Evolutionary conservation across 2,888 invertebrate species (phyloP).

Genomic region (Carterocephalus palaemon): DNA sequence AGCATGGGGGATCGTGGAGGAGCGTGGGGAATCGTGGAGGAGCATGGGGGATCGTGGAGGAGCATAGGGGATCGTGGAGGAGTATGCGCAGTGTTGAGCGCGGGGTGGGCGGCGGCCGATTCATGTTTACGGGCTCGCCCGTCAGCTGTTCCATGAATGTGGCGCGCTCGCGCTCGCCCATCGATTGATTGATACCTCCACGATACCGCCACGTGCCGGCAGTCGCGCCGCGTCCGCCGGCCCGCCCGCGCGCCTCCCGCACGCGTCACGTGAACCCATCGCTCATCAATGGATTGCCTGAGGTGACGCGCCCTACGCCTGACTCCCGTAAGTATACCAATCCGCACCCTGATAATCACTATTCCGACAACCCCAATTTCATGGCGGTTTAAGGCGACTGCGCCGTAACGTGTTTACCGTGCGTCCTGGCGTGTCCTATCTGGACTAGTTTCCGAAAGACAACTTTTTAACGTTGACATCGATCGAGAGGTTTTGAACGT

Average conservation of each 20-base stretch:
- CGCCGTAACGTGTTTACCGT: conserved; percentile 61
- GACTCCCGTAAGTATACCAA: conserved; percentile 38
- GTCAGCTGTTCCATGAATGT: conserved; percentile 78
- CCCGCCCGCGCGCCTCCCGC: conserved; percentile 49
- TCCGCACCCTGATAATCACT: conserved; percentile 46
- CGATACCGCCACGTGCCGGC: conserved; percentile 40
- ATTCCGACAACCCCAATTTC: conserved; percentile 45
- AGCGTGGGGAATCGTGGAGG: conserved; percentile 25
- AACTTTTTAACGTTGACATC: conserved; percentile 34
- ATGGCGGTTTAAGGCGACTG: conserved; percentile 46
- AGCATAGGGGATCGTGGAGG: conserved; percentile 25
- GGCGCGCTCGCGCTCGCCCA: conserved; percentile 66
- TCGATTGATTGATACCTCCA: conserved; percentile 75
- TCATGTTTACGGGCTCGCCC: conserved; percentile 74
- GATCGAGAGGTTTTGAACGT: conserved; percentile 47
- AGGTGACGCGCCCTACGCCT: conserved; percentile 56
- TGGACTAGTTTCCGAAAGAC: conserved; percentile 43
- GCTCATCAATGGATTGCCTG: conserved; percentile 65
- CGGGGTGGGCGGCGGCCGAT: conserved; percentile 50
- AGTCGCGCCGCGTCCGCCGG: conserved; percentile 64
- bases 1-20: too few relatives aligned
- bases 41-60: too few relatives aligned
- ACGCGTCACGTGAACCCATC: conserved; percentile 45
- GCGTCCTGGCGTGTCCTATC: conserved; percentile 8
- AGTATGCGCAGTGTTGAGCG: conserved; percentile 37